phyloP scores from a whole-genome alignment of 2,888 invertebrate species.

The Automeris io region DNA sequence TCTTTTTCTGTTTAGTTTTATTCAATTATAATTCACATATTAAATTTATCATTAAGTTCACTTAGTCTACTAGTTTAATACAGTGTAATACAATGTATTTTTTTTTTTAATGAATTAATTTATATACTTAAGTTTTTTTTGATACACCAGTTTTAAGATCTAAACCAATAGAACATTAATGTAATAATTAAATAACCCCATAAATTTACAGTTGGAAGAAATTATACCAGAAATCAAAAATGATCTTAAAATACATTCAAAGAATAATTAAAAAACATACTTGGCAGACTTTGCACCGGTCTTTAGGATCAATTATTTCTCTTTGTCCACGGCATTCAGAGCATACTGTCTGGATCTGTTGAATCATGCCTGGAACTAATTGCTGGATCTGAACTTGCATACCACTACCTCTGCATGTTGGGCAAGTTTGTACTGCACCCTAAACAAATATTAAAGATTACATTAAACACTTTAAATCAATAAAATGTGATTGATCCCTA shows the following conservation, averaged over 20 bases:
- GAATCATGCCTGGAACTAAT: conserved; percentile 81
- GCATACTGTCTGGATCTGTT: conserved; percentile 94
- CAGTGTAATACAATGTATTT: too few species aligned
- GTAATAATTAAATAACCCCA: too few species aligned
- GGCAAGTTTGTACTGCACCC: conserved; percentile 91
- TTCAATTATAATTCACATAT: too few species aligned
- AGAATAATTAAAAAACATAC: conserved; percentile 28
- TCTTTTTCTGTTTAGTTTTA: background rate
- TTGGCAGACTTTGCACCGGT: conserved; percentile 94
- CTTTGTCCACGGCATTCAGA: conserved; percentile 91
- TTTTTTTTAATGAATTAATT: too few species aligned
- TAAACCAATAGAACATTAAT: too few species aligned
- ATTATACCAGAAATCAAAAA: background rate
- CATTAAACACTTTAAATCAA: background rate
- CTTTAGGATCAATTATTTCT: conserved; percentile 90
- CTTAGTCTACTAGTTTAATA: too few species aligned
- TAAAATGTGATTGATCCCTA: too few species aligned
- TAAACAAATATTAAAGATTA: conserved; percentile 17
- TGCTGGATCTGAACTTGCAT: conserved; percentile 82
- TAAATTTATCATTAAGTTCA: too few species aligned
- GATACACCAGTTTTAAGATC: too few species aligned
- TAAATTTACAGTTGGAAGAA: too few species aligned
- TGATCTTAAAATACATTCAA: background rate
- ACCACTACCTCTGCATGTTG: conserved; percentile 92
- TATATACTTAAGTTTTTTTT: too few species aligned